Evolutionary conservation across 2,797 vertebrate species (phyloP), one percentile per base, ranked within the genome.

Genomic region (Bovichtus diacanthus): DNA sequence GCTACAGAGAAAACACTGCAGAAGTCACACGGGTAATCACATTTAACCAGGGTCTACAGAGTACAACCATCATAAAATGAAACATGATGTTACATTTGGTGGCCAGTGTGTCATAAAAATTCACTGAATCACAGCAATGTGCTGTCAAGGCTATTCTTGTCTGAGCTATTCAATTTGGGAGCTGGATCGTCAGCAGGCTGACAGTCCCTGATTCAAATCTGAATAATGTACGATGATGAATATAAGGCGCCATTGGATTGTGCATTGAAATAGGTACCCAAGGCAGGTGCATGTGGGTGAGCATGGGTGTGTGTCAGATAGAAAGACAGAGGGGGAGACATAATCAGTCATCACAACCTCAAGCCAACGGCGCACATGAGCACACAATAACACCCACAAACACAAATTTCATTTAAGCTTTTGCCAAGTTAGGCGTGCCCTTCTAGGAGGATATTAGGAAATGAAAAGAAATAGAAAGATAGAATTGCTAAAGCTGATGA

Each of bases 141-240:
- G 77, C 87, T 83, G 86, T 92, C 88, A 78, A 55, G 80, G 84
- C 92, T 94, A 94, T 93, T 94, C 87, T 88, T 62, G 90, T 90
- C 85, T 67, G 13, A 72, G 87, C 88, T 89, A 92, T 92, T 93
- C 88, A 74, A 94, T 90, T 87, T 84, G 75, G 81, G 83, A 84
- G 78, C 78, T 44, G 74, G 87, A 88, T 80, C 77, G 79, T 87
- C 91, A 87, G 83, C 73, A 86, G 81, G 83, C 83, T 92, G 92
- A 92, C 91, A 90, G 90, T 44, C 82, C 70, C 80, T 93, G 92
- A 94, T 93, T 94, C 85, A 92, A 83, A 90, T 88, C 88, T 94
- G 91, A 94, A 94, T 94, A 93, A 94, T 94, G 91, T 84, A 94
- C 63, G 86, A 92, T 87, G 87, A 87, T 82, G 89, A 90, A 91